phyloP scores from a whole-genome alignment of 2,888 invertebrate species.

The Zygothrica quintamaculata region DNA sequence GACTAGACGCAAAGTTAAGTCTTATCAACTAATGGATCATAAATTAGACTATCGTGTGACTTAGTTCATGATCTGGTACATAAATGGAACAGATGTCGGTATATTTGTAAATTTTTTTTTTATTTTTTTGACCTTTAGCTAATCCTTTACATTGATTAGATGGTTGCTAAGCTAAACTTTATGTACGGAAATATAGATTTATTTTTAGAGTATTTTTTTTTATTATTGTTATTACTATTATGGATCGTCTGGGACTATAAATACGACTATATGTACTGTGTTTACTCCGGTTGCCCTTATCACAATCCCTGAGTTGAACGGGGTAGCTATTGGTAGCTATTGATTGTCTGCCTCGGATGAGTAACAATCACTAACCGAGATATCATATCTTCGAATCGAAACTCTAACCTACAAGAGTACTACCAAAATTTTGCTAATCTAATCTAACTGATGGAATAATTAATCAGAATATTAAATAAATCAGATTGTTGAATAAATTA shows the following conservation, averaged over 20 bases:
- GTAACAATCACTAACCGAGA: slow-evolving; percentile 52
- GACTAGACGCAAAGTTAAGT: background rate
- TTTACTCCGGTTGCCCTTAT: slow-evolving; percentile 49
- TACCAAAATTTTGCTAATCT: no score
- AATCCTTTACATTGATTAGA: background rate
- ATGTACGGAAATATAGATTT: slow-evolving; percentile 34
- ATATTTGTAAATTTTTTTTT: background rate
- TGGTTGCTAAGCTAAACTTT: slow-evolving; percentile 45
- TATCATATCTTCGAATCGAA: slow-evolving; percentile 15
- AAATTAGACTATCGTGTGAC: background rate
- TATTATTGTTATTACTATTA: slow-evolving; percentile 20
- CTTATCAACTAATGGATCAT: slow-evolving; percentile 2
- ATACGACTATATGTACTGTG: slow-evolving; percentile 55
- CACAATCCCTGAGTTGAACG: slow-evolving; percentile 25
- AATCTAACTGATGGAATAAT: no score
- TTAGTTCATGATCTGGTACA: background rate
- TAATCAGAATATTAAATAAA: no score
- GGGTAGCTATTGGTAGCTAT: slow-evolving; percentile 52
- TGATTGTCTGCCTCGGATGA: slow-evolving; percentile 57
- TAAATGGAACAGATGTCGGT: background rate
- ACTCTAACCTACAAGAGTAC: no score
- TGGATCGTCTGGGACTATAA: slow-evolving; percentile 61
- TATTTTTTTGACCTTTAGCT: background rate
- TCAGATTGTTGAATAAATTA: no score
- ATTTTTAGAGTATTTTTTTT: slow-evolving; percentile 27